A percentile compares a stretch with the other conserved stretches of the same genome.
Conservation (phyloP, 2,113 vertebrate genomes). For the Mormoops blainvillei region DNA sequence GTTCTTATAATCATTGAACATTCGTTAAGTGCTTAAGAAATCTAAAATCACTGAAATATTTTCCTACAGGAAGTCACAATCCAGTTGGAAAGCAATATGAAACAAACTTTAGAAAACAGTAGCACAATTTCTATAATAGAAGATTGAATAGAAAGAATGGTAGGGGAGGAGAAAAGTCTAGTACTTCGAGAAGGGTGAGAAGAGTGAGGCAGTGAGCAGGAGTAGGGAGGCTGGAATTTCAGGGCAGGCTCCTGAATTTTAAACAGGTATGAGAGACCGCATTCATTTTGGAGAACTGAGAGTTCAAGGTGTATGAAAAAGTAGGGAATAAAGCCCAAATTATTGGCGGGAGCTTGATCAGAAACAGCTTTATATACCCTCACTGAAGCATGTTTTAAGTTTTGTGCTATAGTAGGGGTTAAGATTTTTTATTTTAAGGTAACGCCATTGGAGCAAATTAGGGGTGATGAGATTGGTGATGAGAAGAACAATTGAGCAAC, state of each 20-base stretch:
- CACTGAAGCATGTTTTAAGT: background rate
- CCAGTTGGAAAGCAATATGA: background rate
- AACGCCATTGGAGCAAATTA: background rate
- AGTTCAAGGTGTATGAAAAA: background rate
- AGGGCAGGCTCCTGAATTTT: background rate
- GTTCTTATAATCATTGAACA: background rate
- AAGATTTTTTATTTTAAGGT: slow-evolving; percentile 13
- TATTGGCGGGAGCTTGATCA: background rate
- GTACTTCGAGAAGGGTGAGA: background rate
- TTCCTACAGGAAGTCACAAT: background rate
- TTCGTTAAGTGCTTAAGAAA: slow-evolving; percentile 6
- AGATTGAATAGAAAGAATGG: background rate
- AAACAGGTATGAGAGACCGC: background rate
- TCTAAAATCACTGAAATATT: background rate
- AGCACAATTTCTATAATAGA: background rate
- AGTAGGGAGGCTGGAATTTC: background rate
- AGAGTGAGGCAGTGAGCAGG: background rate
- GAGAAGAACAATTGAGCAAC: background rate
- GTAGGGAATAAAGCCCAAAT: background rate
- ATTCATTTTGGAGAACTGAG: background rate
- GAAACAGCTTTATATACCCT: background rate
- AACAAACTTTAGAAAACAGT: background rate
- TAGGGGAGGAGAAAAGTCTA: background rate
- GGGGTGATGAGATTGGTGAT: background rate
- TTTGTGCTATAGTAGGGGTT: background rate